Evolutionary conservation across 1,140 invertebrate genomes (phyloP), one percentile per base, ranked within the genome.

Genomic region (Euura saliciscinereae): DNA sequence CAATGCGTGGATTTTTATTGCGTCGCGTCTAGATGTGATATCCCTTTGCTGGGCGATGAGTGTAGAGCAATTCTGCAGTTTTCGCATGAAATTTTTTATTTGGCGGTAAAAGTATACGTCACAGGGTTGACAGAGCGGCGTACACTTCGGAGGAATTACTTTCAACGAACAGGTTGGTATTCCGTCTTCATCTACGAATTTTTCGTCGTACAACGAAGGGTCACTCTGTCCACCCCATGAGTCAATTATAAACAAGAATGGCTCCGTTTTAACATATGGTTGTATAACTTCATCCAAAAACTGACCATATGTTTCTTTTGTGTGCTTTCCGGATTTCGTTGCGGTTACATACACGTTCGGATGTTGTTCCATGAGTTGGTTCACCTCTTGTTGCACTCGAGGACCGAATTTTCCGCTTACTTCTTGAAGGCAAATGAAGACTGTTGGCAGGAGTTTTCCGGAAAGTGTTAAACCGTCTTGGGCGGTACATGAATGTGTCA

Each of bases 201-300:
- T 43, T 42, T 76, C 76, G 59, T 76, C 65, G 44, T 78, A 71
- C 4, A 77, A 10, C 0, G 7, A 0, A 0, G 11, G 11, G 28
- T 79, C 68, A 13, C 70, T 78, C 75, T 78, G 71, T 10, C 77
- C 75, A 66, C 69, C 71, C 74, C 75, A 78, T 2, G 71, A 75
- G 71, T 79, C 78, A 64, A 79, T n/a, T 3, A 80, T 46, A 43
- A 77, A 71, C 42, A 79, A 46, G 68, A 80, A 79, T 44, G 51
- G 45, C 0, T 79, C 68, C 6, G 72, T 43, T 66, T 69, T 13
- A 8, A 78, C 75, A 45, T 76, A 79, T 0, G 74, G 73, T 44
- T 42, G 3, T 28, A 80, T 6, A 28, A 69, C 13, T 65, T 68
- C 72, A 13, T 66, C 59, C 64, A 78, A 65, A 73, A 64, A 78